Evolutionary conservation across 2,888 invertebrate species (phyloP).

Genomic region (Stenodera caucasica): DNA sequence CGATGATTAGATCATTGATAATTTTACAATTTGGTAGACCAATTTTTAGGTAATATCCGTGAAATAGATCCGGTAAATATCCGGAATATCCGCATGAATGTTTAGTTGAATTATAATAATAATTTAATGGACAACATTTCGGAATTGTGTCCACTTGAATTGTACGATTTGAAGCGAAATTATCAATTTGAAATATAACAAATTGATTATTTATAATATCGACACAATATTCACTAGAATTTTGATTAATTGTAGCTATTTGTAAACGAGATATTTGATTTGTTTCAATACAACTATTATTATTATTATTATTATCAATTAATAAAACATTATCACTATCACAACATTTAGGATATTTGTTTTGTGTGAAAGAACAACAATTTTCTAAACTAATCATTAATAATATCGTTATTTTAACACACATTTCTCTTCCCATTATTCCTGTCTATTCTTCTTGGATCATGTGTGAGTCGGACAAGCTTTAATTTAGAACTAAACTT

Average conservation of each 20-base stretch:
- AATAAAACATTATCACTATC: conserved; percentile 17
- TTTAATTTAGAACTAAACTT: neutral
- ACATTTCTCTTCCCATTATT: neutral
- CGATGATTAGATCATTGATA: conserved; percentile 32
- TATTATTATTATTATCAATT: neutral
- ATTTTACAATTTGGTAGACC: conserved; percentile 41
- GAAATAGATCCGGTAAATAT: conserved; percentile 15
- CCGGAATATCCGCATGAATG: conserved; percentile 24
- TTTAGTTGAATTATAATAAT: conserved; percentile 24
- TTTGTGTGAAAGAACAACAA: conserved; percentile 12
- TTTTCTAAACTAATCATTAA: conserved; percentile 9
- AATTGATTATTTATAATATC: conserved; percentile 13
- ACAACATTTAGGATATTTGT: conserved; percentile 22
- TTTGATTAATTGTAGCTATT: conserved; percentile 6
- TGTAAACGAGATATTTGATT: conserved; percentile 12
- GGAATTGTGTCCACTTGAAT: conserved; percentile 21
- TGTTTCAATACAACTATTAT: conserved; percentile 15
- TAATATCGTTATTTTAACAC: neutral
- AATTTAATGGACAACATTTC: conserved; percentile 32
- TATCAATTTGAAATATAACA: conserved; percentile 1
- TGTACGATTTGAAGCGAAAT: neutral
- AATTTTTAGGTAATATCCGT: conserved; percentile 34
- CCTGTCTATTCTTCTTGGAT: neutral
- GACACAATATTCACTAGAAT: conserved; percentile 11
- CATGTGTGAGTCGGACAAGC: neutral